phyloP scores from a whole-genome alignment of 2,113 vertebrate genomes.

The Hoplias malabaricus region DNA sequence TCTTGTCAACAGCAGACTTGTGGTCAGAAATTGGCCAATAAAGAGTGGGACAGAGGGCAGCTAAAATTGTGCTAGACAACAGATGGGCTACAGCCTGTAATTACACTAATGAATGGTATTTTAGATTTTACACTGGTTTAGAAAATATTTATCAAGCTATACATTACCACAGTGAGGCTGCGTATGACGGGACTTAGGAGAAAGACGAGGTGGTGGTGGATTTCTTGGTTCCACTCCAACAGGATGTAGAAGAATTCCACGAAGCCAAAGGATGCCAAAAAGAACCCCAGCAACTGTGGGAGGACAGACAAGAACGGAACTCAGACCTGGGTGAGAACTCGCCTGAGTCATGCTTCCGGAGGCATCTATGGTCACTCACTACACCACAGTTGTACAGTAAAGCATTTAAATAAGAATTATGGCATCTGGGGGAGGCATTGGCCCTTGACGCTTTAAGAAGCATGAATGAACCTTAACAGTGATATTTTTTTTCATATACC shows the following conservation, averaged over 20 bases:
- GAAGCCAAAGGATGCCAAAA: conserved; percentile 77
- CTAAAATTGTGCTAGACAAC: no score
- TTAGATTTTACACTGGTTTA: background rate
- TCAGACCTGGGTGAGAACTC: conserved; percentile 49
- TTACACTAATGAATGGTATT: background rate
- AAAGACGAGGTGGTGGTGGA: conserved; percentile 77
- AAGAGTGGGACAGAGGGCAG: background rate
- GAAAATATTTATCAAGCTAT: conserved; percentile 14
- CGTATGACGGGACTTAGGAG: conserved; percentile 77
- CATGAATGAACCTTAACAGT: background rate
- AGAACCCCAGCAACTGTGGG: conserved; percentile 74
- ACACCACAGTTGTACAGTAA: background rate
- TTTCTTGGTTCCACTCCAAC: conserved; percentile 74
- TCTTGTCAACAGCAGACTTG: background rate
- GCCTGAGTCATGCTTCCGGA: conserved; percentile 39
- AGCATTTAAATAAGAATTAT: conserved; percentile 1
- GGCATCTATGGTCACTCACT: background rate
- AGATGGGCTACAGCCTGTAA: no score
- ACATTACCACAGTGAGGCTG: conserved; percentile 77
- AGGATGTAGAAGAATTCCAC: conserved; percentile 82
- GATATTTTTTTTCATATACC: background rate
- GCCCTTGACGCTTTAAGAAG: conserved; percentile 7
- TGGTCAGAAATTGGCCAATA: background rate
- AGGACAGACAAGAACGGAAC: conserved; percentile 38
- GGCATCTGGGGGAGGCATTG: background rate